A percentile compares a stretch with the other conserved stretches of the same genome.
These are phyloP conservation scores for Pristionchus entomophagus DNA, from an alignment of 2,888 invertebrate genomes.

Conservation along the genomic window DNA sequence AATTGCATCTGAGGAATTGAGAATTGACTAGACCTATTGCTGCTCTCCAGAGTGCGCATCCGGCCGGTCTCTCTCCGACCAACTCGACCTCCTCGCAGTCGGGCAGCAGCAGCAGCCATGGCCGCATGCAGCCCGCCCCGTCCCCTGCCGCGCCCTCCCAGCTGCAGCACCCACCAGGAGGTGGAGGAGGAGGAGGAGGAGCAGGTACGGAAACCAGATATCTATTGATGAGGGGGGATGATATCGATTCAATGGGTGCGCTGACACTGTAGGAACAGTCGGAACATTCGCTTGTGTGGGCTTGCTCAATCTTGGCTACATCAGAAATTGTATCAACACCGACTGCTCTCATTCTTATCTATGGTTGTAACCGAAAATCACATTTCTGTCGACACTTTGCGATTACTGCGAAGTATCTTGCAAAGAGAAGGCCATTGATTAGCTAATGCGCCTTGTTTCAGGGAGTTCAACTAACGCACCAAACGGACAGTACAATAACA, in stretches of 20 bases:
- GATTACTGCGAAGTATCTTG: no score
- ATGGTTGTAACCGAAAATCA: no score
- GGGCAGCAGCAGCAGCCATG: background rate
- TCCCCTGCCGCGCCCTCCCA: background rate
- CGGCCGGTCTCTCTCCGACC: background rate
- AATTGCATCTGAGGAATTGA: no score
- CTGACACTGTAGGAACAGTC: background rate
- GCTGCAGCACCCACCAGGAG: background rate
- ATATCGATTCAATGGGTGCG: background rate
- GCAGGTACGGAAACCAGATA: constrained; percentile 14
- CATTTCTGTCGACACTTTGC: no score
- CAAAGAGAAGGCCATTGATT: no score
- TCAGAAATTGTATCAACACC: background rate
- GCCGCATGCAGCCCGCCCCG: background rate
- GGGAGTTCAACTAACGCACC: constrained; percentile 29
- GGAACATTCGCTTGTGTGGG: no score
- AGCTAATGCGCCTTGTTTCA: background rate
- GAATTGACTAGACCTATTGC: no score
- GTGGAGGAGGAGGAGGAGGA: background rate
- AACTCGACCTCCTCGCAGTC: constrained; percentile 20
- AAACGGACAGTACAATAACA: constrained; percentile 42
- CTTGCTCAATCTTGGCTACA: background rate
- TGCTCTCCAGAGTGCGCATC: constrained; percentile 34
- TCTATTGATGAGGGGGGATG: no score
- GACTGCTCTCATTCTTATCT: no score